Conservation (phyloP, 2,113 vertebrate genomes). For the Leucoraja erinaceus region DNA sequence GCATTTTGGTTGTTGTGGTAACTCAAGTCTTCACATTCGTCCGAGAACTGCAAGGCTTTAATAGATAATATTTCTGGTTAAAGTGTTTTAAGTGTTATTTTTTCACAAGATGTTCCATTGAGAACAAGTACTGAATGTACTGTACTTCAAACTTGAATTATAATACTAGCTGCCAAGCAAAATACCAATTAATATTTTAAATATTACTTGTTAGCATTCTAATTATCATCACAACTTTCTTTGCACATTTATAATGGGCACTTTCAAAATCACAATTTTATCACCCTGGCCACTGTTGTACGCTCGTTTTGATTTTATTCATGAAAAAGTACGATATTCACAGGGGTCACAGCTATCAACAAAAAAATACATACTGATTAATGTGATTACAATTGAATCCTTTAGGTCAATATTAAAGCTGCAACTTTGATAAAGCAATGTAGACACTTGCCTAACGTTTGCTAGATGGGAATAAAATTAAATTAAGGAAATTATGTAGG, state of each 20-base stretch:
- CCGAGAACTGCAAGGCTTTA: background rate
- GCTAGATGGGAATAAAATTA: background rate
- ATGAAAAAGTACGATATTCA: background rate
- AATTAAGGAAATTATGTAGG: background rate
- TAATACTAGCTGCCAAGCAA: background rate
- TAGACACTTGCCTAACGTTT: background rate
- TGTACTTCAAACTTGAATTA: background rate
- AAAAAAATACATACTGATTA: background rate
- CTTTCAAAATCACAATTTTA: background rate
- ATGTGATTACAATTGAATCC: constrained; percentile 3
- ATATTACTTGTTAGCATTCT: background rate
- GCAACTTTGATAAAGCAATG: background rate
- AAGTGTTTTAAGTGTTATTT: background rate
- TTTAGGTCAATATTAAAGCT: background rate
- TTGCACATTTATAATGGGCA: background rate
- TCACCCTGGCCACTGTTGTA: background rate
- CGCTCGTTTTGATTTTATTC: background rate
- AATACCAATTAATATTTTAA: background rate
- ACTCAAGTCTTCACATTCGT: background rate
- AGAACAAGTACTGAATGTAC: constrained; percentile 20
- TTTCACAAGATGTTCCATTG: background rate
- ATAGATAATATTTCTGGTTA: background rate
- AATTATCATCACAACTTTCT: background rate
- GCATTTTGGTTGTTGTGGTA: background rate
- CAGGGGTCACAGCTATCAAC: background rate